These are phyloP conservation scores for Podarcis cretensis DNA, from an alignment of 2,113 vertebrate species.

Conservation along the genomic window DNA sequence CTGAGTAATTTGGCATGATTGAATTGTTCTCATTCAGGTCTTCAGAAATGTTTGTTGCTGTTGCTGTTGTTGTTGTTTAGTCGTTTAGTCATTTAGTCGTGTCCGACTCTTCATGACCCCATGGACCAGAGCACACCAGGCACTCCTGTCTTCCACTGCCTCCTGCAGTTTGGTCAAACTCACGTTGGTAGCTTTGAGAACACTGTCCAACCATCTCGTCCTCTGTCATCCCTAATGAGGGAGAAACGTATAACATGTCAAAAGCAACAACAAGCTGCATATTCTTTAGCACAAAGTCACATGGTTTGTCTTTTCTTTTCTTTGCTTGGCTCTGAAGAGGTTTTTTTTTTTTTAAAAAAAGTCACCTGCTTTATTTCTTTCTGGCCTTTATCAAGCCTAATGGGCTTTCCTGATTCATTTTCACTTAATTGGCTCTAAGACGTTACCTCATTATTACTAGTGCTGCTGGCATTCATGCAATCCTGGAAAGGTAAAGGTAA, in stretches of 20 bases:
- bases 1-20: neutral
- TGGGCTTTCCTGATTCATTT: slow-evolving; percentile 56
- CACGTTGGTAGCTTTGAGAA: no score
- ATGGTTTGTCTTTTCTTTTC: neutral
- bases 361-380: slow-evolving; percentile 23
- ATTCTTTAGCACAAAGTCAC: neutral
- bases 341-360: slow-evolving; percentile 32
- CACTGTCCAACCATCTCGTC: no score
- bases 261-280: neutral
- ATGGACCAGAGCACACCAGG: no score
- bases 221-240: neutral
- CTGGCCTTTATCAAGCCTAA: slow-evolving; percentile 63
- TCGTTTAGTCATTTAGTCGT: no score
- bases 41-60: no score
- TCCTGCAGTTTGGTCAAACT: no score
- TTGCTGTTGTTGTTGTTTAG: no score
- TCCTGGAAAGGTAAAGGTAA: slow-evolving; percentile 58
- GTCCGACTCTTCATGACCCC: no score
- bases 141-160: no score
- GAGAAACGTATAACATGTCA: neutral
- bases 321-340: neutral
- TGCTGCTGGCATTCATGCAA: slow-evolving; percentile 55
- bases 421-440: slow-evolving; percentile 67
- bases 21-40: neutral
- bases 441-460: slow-evolving; percentile 63